Evolutionary conservation across 2,888 invertebrate genomes (phyloP).

Genomic region (Empis stercorea): DNA sequence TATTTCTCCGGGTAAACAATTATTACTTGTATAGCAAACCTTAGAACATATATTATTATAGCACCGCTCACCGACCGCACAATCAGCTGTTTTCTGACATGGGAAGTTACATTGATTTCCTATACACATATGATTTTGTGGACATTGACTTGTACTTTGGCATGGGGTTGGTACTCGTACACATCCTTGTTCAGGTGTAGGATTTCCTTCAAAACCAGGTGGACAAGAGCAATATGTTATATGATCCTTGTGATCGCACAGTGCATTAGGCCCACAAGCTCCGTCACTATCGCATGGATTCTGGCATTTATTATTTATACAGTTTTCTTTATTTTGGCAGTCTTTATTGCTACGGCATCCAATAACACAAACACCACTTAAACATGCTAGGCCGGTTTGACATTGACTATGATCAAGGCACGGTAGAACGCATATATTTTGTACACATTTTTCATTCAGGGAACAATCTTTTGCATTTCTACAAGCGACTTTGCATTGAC

Average conservation of each 20-base stretch:
- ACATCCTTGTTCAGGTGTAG: conserved; percentile 79
- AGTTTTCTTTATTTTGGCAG: conserved; percentile 62
- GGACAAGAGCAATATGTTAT: conserved; percentile 69
- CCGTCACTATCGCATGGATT: conserved; percentile 67
- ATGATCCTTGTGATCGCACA: conserved; percentile 64
- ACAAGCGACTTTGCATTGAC: conserved; percentile 74
- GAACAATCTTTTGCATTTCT: conserved; percentile 65
- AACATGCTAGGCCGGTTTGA: conserved; percentile 63
- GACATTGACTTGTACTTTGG: conserved; percentile 55
- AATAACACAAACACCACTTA: conserved; percentile 62
- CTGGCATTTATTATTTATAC: conserved; percentile 70
- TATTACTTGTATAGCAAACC: conserved; percentile 79
- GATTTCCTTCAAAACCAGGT: conserved; percentile 73
- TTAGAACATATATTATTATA: conserved; percentile 65
- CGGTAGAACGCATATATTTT: conserved; percentile 65
- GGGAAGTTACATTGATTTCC: conserved; percentile 65
- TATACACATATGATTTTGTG: conserved; percentile 62
- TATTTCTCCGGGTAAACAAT: conserved; percentile 80
- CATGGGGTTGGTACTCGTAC: conserved; percentile 67
- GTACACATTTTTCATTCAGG: conserved; percentile 60
- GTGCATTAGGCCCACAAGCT: conserved; percentile 72
- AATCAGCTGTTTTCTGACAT: conserved; percentile 57
- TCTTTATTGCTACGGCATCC: conserved; percentile 78
- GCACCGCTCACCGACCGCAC: conserved; percentile 77
- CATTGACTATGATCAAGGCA: conserved; percentile 75